Evolutionary conservation across 2,888 invertebrate genomes (phyloP).

Genomic region (Drosophila tripunctata): DNA sequence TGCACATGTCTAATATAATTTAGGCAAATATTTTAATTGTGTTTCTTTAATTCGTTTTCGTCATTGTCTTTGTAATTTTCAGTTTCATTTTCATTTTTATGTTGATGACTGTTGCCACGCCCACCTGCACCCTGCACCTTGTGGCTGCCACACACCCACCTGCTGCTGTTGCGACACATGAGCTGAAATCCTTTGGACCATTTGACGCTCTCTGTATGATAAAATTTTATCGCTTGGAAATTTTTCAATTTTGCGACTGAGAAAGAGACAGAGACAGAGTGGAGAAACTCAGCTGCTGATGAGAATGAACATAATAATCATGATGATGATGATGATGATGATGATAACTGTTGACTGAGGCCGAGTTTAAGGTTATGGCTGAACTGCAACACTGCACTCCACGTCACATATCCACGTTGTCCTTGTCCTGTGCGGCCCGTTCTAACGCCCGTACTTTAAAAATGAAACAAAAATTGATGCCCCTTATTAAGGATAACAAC

Average conservation of each 20-base stretch:
- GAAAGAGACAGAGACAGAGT: neutral
- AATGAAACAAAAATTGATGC: conserved; percentile 36
- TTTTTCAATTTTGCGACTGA: conserved; percentile 80
- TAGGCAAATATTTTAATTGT: conserved; percentile 75
- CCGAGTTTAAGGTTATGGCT: neutral
- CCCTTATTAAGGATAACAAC: conserved; percentile 78
- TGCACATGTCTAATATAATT: conserved; percentile 45
- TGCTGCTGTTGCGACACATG: conserved; percentile 17
- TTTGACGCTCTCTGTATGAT: conserved; percentile 58
- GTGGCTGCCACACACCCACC: conserved; percentile 40
- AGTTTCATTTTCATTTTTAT: conserved; percentile 27
- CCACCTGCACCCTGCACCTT: conserved; percentile 15
- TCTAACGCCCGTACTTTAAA: too few relatives aligned
- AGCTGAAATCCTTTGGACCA: conserved; percentile 34
- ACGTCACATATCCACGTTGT: conserved; percentile 6
- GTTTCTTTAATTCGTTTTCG: conserved; percentile 42
- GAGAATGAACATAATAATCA: conserved; percentile 5
- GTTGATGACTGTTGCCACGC: conserved; percentile 5
- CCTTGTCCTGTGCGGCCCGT: neutral
- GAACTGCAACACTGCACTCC: conserved; percentile 43
- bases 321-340: neutral
- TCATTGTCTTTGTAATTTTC: conserved; percentile 26
- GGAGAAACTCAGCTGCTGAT: neutral
- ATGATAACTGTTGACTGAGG: neutral
- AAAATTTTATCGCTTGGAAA: conserved; percentile 84